Percentiles rank a stretch among this genome's conserved stretches.
Evolutionary conservation across 2,113 vertebrate species (phyloP).

Genomic region (Cephalopholis sonnerati): DNA sequence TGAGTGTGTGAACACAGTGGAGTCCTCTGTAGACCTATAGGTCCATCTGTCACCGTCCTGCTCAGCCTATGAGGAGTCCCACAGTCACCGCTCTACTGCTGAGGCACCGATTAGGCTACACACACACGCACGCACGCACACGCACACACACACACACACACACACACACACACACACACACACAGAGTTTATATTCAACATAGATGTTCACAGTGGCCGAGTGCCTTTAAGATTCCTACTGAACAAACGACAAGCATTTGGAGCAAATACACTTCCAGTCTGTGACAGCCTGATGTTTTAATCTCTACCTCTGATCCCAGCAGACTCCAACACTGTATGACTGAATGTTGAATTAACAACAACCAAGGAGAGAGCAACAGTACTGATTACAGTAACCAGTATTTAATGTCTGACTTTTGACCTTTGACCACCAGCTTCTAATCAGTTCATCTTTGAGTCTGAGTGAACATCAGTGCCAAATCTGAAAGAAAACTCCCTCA

Average conservation of each 20-base stretch:
- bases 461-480: too few relatives aligned
- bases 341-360: background rate
- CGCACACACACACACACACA: background rate
- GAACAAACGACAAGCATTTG: too few relatives aligned
- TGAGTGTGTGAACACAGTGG: constrained; percentile 31
- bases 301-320: background rate
- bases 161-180: background rate
- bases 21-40: constrained; percentile 4
- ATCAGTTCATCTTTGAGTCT: too few relatives aligned
- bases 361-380: background rate
- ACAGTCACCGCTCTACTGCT: constrained; percentile 7
- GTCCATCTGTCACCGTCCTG: constrained; percentile 42
- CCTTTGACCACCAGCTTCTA: too few relatives aligned
- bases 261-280: background rate
- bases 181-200: background rate
- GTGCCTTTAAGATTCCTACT: too few relatives aligned
- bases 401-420: too few relatives aligned
- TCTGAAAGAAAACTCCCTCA: too few relatives aligned
- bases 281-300: background rate
- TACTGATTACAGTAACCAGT: background rate
- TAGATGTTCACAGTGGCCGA: background rate
- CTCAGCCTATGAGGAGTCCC: constrained; percentile 3
- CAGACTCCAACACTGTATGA: background rate
- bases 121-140: background rate
- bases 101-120: background rate